These are phyloP conservation scores for Eudemis profundana DNA, from an alignment of 2,888 invertebrate genomes.

Conservation along the genomic window DNA sequence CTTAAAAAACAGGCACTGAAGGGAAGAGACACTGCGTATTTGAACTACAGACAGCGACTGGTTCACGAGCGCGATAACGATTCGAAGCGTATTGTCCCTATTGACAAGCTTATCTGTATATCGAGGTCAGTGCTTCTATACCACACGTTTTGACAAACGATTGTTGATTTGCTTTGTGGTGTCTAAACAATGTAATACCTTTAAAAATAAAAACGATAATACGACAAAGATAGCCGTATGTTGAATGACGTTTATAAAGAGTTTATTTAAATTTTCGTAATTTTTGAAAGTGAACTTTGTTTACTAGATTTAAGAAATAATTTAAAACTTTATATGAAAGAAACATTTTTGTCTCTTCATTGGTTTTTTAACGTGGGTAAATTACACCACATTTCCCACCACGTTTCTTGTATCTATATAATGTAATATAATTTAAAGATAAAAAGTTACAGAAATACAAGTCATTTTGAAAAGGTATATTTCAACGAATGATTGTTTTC, in stretches of 20 bases:
- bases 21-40: neutral
- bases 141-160: slow-evolving; percentile 6
- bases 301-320: neutral
- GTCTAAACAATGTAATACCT: neutral
- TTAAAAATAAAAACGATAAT: neutral
- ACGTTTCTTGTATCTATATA: too few species aligned
- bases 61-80: slow-evolving; percentile 1
- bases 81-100: slow-evolving; percentile 4
- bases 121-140: slow-evolving; percentile 5
- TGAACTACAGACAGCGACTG: neutral
- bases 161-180: slow-evolving; percentile 12
- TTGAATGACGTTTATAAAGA: neutral
- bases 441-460: too few species aligned
- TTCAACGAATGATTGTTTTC: too few species aligned
- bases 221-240: neutral
- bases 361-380: too few species aligned
- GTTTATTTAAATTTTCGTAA: neutral
- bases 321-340: too few species aligned
- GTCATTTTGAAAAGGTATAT: too few species aligned
- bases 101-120: slow-evolving; percentile 11
- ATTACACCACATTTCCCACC: too few species aligned
- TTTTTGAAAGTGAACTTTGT: neutral
- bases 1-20: too few species aligned
- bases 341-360: too few species aligned
- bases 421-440: too few species aligned